phyloP scores from a whole-genome alignment of 1,140 invertebrate genomes.

The Drosophila nigromelanica region DNA sequence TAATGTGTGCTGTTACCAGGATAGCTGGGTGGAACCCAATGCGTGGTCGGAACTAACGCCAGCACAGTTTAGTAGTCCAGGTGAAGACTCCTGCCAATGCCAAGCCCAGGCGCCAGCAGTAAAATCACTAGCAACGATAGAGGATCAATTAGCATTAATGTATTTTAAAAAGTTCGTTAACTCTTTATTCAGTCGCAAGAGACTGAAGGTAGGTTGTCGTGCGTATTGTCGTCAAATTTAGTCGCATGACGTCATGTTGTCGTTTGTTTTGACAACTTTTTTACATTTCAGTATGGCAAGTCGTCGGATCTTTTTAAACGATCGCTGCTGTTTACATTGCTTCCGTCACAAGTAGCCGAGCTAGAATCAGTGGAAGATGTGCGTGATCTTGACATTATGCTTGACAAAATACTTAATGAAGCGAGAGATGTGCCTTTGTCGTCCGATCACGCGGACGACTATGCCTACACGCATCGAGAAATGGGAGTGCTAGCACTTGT shows the following conservation, averaged over 20 bases:
- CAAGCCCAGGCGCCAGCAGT: constrained; percentile 4
- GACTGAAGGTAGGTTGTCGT: constrained; percentile 52
- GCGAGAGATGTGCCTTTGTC: constrained; percentile 36
- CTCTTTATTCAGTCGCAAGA: constrained; percentile 57
- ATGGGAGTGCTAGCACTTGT: constrained; percentile 42
- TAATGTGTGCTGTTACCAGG: constrained; percentile 51
- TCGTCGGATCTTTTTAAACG: constrained; percentile 42
- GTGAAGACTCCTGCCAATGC: constrained; percentile 34
- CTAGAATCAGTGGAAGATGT: constrained; percentile 57
- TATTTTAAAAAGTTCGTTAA: constrained; percentile 74
- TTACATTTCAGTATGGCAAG: constrained; percentile 51
- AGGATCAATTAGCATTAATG: constrained; percentile 58
- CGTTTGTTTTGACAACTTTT: constrained; percentile 27
- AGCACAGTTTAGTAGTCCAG: constrained; percentile 9
- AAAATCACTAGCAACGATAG: constrained; percentile 27
- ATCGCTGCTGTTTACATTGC: constrained; percentile 56
- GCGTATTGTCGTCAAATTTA: neutral
- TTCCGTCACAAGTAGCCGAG: constrained; percentile 53
- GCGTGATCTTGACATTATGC: constrained; percentile 67
- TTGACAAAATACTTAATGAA: constrained; percentile 56
- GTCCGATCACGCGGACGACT: constrained; percentile 13
- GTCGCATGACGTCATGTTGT: constrained; percentile 61
- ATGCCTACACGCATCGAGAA: constrained; percentile 26
- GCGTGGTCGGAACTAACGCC: constrained; percentile 51
- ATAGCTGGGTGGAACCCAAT: constrained; percentile 65